Evolutionary conservation across 2,888 invertebrate genomes (phyloP), one percentile per base, ranked within the genome.

Genomic region (Pandemis heparana): DNA sequence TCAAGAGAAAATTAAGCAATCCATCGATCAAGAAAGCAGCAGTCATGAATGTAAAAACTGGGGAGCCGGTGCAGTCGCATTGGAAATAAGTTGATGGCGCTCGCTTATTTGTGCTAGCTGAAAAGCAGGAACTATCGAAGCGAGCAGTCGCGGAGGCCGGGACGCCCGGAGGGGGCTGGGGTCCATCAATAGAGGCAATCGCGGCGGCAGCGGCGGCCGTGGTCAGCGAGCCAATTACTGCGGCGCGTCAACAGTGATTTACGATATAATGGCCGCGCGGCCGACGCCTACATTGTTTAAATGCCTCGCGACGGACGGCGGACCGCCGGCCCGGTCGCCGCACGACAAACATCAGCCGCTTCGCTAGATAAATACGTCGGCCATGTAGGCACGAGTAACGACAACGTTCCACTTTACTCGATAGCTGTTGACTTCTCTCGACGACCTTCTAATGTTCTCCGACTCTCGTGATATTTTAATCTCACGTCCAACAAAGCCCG

Each of bases 171-270:
- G 65, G 48, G 68, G 69, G 64, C 83, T 87, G 87, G 89, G 83
- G 83, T 83, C 80, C 88, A 89, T 89, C 83, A 89, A 85, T 83
- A 82, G 83, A 82, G 84, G 87, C 83, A 82, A 85, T 87, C 83
- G 85, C 82, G 81, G 78, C 79, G 79, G 82, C 78, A 77, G 75
- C 76, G 75, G 75, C 82, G 77, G 84, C 80, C 75, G 85, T 82
- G 82, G 82, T 81, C 83, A 83, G 79, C 82, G 82, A 84, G 87
- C 86, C 90, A 92, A 92, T 93, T 92, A 93, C 90, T 81, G 88
- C 82, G 83, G 79, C 84, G 87, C 89, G 91, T 92, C 92, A 90
- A 86, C 90, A 83, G 83, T 91, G 92, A 94, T 94, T 93, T 93
- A 93, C 90, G 90, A 89, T 87, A 87, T 92, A 92, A 92, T 91